Evolutionary conservation across 2,888 invertebrate genomes (phyloP), one percentile per base, ranked within the genome.

Genomic region (Ennomos erosarius): DNA sequence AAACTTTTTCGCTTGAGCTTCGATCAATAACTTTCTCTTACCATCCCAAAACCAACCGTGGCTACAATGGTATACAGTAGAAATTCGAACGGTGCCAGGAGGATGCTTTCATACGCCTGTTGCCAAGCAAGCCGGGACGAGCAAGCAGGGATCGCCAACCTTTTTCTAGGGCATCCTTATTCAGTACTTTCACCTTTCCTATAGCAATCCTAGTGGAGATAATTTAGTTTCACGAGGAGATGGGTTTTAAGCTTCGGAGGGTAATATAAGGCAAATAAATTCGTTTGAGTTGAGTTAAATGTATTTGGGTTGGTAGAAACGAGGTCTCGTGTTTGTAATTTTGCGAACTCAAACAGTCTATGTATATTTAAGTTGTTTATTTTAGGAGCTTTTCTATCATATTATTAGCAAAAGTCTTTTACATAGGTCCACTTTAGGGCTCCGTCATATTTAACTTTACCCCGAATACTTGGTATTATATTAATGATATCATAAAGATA

Each of bases 1-100:
- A 87, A 56, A 90, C 84, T 89, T 90, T 90, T 90, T 90, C 87
- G 87, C 87, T 78, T 82, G 81, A 87, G 87, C 79, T 84, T 74
- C 85, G 91, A 91, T 91, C 91, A 88, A 91, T 91, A 91, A 87
- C 80, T 78, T 69, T 55, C 36, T 6, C 1, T 6, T 0, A 33
- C 0, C 57, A 64, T 45, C n/a, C 2, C 0, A 71, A 76, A 75
- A 54, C 38, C 6, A 26, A 68, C 75, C 55, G 59, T 79, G 74
- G 4, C 0, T 0, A 0, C 0, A 1, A 0, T 0, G 0, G 0
- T 26, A 36, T 79, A 84, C 64, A 64, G 78, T 74, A 13, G 37
- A 65, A 52, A 69, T 64, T 81, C 4, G 46, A 9, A 39, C 70
- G 76, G 11, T 1, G 6, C 4, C 1, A 1, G 8, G 48, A 46